Base-by-base conservation (phyloP, 2,113 vertebrate genomes). In the Carassius carassius region DNA sequence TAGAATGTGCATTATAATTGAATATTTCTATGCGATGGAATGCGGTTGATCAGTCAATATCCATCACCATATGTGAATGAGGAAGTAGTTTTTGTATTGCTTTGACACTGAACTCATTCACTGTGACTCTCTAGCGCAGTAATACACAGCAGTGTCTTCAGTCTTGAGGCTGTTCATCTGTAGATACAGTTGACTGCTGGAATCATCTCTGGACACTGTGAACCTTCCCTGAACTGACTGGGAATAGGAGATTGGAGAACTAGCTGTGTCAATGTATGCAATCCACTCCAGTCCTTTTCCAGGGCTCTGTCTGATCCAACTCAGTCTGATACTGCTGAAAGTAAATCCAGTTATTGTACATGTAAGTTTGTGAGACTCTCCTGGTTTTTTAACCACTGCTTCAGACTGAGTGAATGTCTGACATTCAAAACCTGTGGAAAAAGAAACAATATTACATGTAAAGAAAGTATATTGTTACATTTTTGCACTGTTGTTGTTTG, bases 61-160 rank as follows among this genome's bases (percentile, higher is more conserved):
- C 23, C n/a, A 62, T 86, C 80, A 88, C 85, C 65, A 86, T 89
- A 86, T 63, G 85, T 88, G 37, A 91, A 89, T n/a, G 54, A 32
- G 13, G 12, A 47, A 67, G 29, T 17, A 3, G 14, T 69, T 69
- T 67, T 69, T 35, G 16, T 69, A 35, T 17, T 21, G 60, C 60
- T 4, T 35, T 77, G 47, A 25, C 47, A 21, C 29, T 19, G 16
- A 35, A 17, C 21, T 78, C n/a, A 77, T 37, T 84, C 78, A 84
- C 37, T 11, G 77, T 87, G 86, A 21, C 9, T 9, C 21, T 73
- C 17, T 35, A 10, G 83, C 83, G 70, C 85, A 88, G 60, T 86
- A 89, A 78, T 82, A 87, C 65, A 89, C 77, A 75, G 85, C 85
- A 11, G 81, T 86, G 70, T 90, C 87, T 85, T 84, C 89, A 58